phyloP scores from a whole-genome alignment of 2,113 vertebrate genomes.

The Physeter macrocephalus region DNA sequence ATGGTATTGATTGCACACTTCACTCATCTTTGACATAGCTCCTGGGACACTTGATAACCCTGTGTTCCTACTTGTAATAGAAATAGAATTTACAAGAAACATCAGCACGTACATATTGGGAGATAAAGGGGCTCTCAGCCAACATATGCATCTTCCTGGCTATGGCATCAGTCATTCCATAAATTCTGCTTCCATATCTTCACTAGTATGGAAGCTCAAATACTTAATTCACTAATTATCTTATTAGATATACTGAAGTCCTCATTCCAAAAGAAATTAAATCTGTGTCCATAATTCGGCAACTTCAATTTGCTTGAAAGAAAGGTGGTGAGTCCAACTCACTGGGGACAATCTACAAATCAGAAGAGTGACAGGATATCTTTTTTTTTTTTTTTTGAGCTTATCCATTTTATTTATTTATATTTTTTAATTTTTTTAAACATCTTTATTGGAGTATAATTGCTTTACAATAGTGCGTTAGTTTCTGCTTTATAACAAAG shows the following conservation, averaged over 20 bases:
- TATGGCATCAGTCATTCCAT: not conserved
- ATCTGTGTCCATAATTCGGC: not conserved
- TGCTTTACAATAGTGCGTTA: no score
- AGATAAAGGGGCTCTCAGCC: not conserved
- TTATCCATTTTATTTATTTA: no score
- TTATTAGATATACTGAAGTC: not conserved
- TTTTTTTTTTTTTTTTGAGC: no score
- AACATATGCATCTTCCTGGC: not conserved
- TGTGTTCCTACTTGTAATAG: not conserved
- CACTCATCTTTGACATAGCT: not conserved
- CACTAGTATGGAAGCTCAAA: not conserved
- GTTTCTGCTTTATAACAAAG: no score
- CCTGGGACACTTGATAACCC: not conserved
- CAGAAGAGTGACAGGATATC: not conserved
- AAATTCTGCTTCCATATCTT: not conserved
- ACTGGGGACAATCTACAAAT: not conserved
- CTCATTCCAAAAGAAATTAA: slow-evolving; percentile 6
- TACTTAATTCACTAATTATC: not conserved
- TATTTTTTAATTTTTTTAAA: no score
- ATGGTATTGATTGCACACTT: not conserved
- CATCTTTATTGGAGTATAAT: no score
- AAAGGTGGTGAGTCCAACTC: not conserved
- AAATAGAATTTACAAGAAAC: not conserved
- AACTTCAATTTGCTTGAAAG: not conserved
- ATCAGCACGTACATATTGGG: not conserved